phyloP scores from a whole-genome alignment of 2,797 vertebrate species.

The Otolemur crassicaudatus region DNA sequence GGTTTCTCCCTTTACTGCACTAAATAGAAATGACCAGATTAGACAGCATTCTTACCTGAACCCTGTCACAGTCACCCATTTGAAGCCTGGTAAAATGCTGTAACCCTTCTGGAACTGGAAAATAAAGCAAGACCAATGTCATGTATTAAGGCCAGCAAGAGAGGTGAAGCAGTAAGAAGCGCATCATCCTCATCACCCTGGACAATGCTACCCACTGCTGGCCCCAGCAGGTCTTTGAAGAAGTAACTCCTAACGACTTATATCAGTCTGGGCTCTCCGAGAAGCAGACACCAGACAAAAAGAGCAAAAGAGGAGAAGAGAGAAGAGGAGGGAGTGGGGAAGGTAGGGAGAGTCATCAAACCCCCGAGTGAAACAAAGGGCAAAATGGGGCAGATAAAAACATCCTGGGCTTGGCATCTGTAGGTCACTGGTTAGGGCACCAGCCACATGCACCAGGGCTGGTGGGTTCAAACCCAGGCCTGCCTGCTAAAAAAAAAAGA shows the following conservation, averaged over 20 bases:
- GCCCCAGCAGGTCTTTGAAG: not conserved
- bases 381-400: not conserved
- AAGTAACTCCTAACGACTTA: not conserved
- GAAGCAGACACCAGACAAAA: not conserved
- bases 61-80: conserved; percentile 74
- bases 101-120: conserved; percentile 87
- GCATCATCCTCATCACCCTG: not conserved
- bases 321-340: not conserved
- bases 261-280: not conserved
- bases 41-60: conserved; percentile 85
- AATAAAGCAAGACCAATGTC: conserved; percentile 68
- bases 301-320: not conserved
- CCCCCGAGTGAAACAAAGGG: not conserved
- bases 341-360: not conserved
- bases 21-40: not conserved
- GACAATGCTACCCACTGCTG: not conserved
- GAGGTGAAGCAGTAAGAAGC: not conserved
- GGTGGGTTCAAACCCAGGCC: too few relatives aligned
- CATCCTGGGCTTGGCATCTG: not conserved
- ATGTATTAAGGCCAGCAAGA: not conserved
- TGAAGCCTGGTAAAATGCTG: conserved; percentile 85
- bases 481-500: too few relatives aligned
- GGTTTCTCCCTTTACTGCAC: not conserved
- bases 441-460: too few relatives aligned
- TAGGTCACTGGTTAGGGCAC: too few relatives aligned